Conservation (phyloP, 1,140 invertebrate genomes). For the Amyelois transitella region DNA sequence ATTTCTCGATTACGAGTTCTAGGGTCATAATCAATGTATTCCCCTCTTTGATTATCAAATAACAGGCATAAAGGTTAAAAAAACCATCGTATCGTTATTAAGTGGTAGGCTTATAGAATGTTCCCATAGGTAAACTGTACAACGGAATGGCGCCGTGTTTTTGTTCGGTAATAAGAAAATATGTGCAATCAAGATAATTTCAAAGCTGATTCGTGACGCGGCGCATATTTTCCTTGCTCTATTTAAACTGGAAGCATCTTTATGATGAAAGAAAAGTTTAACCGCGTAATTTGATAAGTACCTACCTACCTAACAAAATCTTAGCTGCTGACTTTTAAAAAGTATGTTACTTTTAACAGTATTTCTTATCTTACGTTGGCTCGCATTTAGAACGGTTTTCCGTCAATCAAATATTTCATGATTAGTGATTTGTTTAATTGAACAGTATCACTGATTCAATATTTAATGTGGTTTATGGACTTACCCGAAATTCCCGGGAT, state of each 20-base stretch:
- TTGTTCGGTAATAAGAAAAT: neutral
- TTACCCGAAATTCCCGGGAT: conserved; percentile 64
- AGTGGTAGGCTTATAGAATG: neutral
- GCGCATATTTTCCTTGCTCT: neutral
- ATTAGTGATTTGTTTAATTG: too few species aligned
- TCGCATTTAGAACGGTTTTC: too few species aligned
- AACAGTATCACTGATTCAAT: too few species aligned
- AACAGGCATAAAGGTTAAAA: neutral
- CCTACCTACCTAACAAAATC: too few species aligned
- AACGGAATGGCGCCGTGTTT: neutral
- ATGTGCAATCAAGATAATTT: neutral
- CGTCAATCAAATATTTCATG: too few species aligned
- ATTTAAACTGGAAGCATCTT: neutral
- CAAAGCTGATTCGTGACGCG: neutral
- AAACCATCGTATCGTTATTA: neutral
- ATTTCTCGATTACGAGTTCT: too few species aligned
- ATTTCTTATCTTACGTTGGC: too few species aligned
- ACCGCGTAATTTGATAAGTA: neutral
- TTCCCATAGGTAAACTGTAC: neutral
- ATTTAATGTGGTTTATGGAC: too few species aligned
- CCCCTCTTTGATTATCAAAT: too few species aligned
- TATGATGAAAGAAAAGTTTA: neutral
- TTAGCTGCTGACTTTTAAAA: too few species aligned
- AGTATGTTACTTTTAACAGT: too few species aligned
- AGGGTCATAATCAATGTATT: too few species aligned